Evolutionary conservation across 2,888 invertebrate species (phyloP), one percentile per base, ranked within the genome.

Genomic region (Pelosia muscerda): DNA sequence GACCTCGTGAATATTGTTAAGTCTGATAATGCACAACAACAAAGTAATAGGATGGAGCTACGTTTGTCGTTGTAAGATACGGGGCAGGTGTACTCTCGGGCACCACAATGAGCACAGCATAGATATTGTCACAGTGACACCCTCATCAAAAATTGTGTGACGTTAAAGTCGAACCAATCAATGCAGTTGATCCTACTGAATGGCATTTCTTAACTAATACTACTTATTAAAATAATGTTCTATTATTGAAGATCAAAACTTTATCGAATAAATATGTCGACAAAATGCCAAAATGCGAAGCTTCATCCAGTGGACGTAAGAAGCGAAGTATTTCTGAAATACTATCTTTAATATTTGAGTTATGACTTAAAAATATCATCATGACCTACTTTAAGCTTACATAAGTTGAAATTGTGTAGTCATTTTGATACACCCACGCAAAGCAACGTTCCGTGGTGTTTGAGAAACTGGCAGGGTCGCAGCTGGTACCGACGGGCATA

Each of bases 351-450:
- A 19, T 49, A 19, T 49, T 49, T 49, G n/a, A 9, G 49, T n/a
- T 49, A 49, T 9, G 2, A n/a, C 49, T 54, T 31, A 13, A 28
- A n/a, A 11, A 28, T 28, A 2, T 1, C 22, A 22, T 4, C 6
- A 8, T 31, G 2, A 22, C 42, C 11, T 53, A 22, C 28, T 2
- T 23, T 2, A 26, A 26, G 23, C 63, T 63, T 63, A 63, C 63
- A 23, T 63, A 54, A 31, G 22, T 22, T 54, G 63, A 63, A 31
- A 63, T 63, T 4, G 53, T 34, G 54, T 54, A 9, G 3, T 31
- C 15, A 19, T 63, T 31, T 63, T 23, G 31, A 19, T 54, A 63
- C 63, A 63, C 63, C 63, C 63, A 63, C 6, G 53, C 49, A 0
- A 31, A 15, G 19, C 63, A 63, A 22, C 13, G 22, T 22, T 63